These are phyloP conservation scores for Lathronympha strigana DNA, from an alignment of 2,888 invertebrate species.

Conservation along the genomic window DNA sequence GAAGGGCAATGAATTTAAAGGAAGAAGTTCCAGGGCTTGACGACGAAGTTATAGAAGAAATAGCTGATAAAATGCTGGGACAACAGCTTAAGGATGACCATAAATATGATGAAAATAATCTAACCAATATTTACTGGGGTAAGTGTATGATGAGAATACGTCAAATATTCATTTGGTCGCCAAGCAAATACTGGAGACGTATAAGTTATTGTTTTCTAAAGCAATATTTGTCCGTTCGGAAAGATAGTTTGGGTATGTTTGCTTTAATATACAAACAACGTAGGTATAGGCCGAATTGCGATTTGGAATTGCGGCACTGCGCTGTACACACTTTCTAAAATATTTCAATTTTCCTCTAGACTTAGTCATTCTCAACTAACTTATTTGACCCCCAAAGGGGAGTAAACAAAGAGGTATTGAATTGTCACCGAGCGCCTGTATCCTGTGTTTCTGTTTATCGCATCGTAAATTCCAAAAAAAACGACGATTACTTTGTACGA, in stretches of 20 bases:
- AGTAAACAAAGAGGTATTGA: too few relatives aligned
- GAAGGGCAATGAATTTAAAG: constrained; percentile 47
- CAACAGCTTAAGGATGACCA: constrained; percentile 64
- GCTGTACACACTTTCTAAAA: too few relatives aligned
- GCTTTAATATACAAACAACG: neutral
- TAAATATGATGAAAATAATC: constrained; percentile 50
- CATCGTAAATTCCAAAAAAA: too few relatives aligned
- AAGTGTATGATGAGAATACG: constrained; percentile 41
- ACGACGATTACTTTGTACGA: too few relatives aligned
- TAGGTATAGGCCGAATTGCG: too few relatives aligned
- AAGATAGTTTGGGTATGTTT: neutral
- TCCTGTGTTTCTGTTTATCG: too few relatives aligned
- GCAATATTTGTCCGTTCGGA: constrained; percentile 21
- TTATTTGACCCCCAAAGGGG: too few relatives aligned
- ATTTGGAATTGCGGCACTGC: too few relatives aligned
- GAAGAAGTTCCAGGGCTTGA: constrained; percentile 5
- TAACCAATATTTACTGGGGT: constrained; percentile 71
- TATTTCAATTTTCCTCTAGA: too few relatives aligned
- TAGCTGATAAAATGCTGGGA: constrained; percentile 67
- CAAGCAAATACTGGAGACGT: constrained; percentile 7
- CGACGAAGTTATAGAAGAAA: constrained; percentile 54
- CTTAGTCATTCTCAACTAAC: too few relatives aligned
- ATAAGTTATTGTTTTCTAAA: constrained; percentile 14
- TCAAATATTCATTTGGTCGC: constrained; percentile 12
- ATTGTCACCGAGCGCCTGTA: too few relatives aligned